Percentiles rank a stretch among this genome's conserved stretches.
Conservation (phyloP, 2,113 vertebrate species). For the Eubucco bourcierii region DNA sequence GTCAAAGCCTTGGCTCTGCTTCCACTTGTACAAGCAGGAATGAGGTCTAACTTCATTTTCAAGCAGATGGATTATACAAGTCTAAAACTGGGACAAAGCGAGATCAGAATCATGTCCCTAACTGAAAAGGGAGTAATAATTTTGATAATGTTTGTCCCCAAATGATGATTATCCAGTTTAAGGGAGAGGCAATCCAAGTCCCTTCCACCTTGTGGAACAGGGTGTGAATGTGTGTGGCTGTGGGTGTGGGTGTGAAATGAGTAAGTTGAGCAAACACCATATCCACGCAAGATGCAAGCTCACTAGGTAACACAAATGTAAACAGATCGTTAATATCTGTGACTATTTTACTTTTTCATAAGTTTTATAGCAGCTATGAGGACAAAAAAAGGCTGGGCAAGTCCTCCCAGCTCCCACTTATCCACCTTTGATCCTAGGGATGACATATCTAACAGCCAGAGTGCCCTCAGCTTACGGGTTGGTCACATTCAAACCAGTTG, state of each 20-base stretch:
- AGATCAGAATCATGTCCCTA: neutral
- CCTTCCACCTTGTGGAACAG: constrained; percentile 48
- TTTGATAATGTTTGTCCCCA: constrained; percentile 47
- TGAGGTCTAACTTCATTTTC: neutral
- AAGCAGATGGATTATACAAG: neutral
- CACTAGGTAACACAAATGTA: neutral
- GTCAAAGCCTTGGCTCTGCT: neutral
- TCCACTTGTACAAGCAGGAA: neutral
- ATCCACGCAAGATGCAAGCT: constrained; percentile 21
- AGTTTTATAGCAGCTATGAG: neutral
- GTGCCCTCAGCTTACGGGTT: neutral
- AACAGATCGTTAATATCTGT: neutral
- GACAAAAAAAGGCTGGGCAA: neutral
- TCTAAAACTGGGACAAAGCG: neutral
- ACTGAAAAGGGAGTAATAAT: constrained; percentile 39
- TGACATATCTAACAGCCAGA: neutral
- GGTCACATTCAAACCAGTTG: neutral
- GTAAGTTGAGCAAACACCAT: constrained; percentile 54
- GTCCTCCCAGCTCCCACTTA: neutral
- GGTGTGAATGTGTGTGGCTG: constrained; percentile 21
- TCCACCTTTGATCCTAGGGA: neutral
- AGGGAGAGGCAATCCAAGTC: constrained; percentile 58
- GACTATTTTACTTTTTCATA: neutral
- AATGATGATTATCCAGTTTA: constrained; percentile 2
- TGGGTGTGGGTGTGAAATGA: constrained; percentile 42